phyloP scores from a whole-genome alignment of 2,113 vertebrate genomes.

The Silurus glanis region DNA sequence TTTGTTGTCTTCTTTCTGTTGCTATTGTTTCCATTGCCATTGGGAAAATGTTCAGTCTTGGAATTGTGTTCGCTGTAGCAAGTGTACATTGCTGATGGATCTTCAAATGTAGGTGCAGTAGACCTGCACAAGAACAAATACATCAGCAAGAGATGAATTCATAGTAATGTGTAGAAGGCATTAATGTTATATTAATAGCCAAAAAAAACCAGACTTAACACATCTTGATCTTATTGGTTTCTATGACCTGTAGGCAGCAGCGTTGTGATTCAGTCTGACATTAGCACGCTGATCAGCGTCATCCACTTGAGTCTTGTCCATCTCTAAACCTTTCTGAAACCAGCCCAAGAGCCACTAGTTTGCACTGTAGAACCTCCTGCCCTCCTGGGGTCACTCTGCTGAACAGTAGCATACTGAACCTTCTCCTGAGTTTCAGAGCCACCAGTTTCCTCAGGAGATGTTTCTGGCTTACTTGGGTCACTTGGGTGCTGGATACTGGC shows the following conservation, averaged over 20 bases:
- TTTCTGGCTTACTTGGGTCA: background rate
- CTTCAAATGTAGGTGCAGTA: background rate
- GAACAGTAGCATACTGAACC: background rate
- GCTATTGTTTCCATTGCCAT: background rate
- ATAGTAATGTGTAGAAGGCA: background rate
- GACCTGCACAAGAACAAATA: background rate
- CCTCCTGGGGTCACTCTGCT: too few species aligned
- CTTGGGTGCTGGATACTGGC: background rate
- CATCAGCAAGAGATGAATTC: background rate
- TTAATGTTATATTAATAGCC: background rate
- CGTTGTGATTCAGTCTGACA: background rate
- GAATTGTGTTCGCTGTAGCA: background rate
- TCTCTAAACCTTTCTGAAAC: background rate
- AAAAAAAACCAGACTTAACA: background rate
- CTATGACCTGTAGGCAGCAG: conserved; percentile 3
- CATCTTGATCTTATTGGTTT: background rate
- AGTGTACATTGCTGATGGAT: background rate
- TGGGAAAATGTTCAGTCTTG: background rate
- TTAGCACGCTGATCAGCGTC: background rate
- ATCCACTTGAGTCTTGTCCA: background rate
- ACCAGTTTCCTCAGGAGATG: background rate
- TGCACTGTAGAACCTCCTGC: background rate
- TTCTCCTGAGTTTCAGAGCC: background rate
- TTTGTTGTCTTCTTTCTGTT: background rate
- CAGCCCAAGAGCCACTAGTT: too few species aligned